A percentile compares a stretch with the other conserved stretches of the same genome.
These are phyloP conservation scores for Pachliopta kotzebuea DNA, from an alignment of 2,888 invertebrate genomes.

Conservation along the genomic window DNA sequence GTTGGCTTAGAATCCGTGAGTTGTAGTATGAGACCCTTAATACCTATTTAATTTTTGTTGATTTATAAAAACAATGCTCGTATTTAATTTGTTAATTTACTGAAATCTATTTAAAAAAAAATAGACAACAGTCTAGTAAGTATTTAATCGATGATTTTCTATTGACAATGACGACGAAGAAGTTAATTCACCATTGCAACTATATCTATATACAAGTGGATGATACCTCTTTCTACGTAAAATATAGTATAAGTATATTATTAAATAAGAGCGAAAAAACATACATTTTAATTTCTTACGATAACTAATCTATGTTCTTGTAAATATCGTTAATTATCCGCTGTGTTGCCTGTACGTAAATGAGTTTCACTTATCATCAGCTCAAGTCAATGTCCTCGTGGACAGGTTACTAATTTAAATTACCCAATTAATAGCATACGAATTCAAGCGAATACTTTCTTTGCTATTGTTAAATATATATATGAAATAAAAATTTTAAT, in stretches of 20 bases:
- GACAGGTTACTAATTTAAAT: conserved; percentile 27
- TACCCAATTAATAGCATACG: conserved; percentile 20
- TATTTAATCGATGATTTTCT: too few species aligned
- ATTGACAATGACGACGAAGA: too few species aligned
- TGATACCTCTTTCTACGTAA: background rate
- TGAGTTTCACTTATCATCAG: conserved; percentile 18
- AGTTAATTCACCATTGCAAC: too few species aligned
- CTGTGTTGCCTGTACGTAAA: conserved; percentile 3
- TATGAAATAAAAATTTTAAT: background rate
- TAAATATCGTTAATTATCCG: conserved; percentile 7
- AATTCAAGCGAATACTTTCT: conserved; percentile 12
- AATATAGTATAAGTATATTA: background rate
- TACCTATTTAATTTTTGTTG: too few species aligned
- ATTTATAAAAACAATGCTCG: too few species aligned
- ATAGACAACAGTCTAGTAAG: too few species aligned
- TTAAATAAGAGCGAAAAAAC: too few species aligned
- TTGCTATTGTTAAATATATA: conserved; percentile 8
- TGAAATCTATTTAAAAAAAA: too few species aligned
- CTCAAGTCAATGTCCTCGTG: conserved; percentile 22
- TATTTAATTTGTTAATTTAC: too few species aligned
- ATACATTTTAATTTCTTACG: background rate
- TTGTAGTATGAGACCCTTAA: too few species aligned
- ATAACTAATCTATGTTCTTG: conserved; percentile 11
- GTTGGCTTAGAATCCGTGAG: too few species aligned
- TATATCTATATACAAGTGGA: too few species aligned